Evolutionary conservation across 30 jellyfish, hydroid and myxozoan genomes (phyloP).

Genomic region (Calvadosia cruxmelitensis): DNA sequence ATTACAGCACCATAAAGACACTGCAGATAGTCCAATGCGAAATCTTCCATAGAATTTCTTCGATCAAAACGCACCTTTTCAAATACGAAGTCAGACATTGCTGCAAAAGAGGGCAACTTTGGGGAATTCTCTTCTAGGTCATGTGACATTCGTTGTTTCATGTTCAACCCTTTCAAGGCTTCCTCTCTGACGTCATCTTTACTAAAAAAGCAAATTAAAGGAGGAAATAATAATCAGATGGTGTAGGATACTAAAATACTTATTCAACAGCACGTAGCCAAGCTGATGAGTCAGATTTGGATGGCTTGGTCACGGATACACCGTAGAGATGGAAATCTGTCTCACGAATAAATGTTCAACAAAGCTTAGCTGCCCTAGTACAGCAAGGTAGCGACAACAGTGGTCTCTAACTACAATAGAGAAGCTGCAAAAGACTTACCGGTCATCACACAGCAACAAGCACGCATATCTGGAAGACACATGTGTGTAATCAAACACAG

Average conservation of each 20-base stretch:
- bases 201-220: constrained; percentile 9
- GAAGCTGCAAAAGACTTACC: constrained; percentile 18
- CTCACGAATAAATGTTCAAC: too few relatives aligned
- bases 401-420: too few relatives aligned
- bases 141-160: constrained; percentile 1
- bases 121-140: constrained; percentile 18
- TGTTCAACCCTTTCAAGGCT: constrained; percentile 54
- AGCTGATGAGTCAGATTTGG: neutral
- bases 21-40: neutral
- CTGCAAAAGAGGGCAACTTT: constrained; percentile 33
- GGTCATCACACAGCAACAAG: constrained; percentile 28
- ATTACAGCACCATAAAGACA: too few relatives aligned
- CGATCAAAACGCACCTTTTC: constrained; percentile 22
- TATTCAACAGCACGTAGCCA: neutral
- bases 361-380: too few relatives aligned
- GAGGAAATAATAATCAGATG: too few relatives aligned
- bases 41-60: neutral
- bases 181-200: constrained; percentile 74
- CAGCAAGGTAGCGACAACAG: too few relatives aligned
- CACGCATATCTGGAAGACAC: constrained; percentile 62
- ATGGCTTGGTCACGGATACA: too few relatives aligned
- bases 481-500: constrained; percentile 58
- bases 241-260: neutral
- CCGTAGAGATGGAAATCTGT: too few relatives aligned
- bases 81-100: constrained; percentile 29